Conservation (phyloP, 92 coral and sea anemone species). For the Palythoa heliodiscus region DNA sequence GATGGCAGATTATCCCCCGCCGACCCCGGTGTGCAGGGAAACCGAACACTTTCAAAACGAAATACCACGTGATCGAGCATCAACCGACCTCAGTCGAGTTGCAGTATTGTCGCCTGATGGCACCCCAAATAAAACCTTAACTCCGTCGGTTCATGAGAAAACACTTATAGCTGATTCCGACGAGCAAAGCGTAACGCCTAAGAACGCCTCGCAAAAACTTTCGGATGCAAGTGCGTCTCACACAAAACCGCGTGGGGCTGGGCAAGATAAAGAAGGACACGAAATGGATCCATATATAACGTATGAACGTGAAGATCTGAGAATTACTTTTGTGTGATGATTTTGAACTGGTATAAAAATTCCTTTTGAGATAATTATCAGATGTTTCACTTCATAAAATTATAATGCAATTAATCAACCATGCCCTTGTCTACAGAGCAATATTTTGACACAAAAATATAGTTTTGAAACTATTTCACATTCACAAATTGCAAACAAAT, state of each 20-base stretch:
- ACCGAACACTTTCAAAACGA: neutral
- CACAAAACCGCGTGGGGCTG: constrained; percentile 34
- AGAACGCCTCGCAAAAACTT: neutral
- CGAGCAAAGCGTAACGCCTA: constrained; percentile 46
- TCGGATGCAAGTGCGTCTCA: neutral
- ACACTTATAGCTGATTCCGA: constrained; percentile 67
- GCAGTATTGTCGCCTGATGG: constrained; percentile 38
- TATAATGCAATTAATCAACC: neutral
- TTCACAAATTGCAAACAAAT: neutral
- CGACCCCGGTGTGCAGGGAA: constrained; percentile 58
- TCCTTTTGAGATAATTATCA: neutral
- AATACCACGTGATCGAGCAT: neutral
- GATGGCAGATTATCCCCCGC: constrained; percentile 85
- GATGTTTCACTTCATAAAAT: neutral
- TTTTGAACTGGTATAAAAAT: neutral
- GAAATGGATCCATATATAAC: constrained; percentile 78
- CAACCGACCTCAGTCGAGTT: neutral
- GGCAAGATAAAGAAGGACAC: constrained; percentile 51
- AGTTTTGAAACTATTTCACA: constrained; percentile 6
- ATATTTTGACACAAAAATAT: constrained; percentile 21
- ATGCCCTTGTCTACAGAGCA: neutral
- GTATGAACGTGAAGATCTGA: constrained; percentile 79
- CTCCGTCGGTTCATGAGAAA: constrained; percentile 68
- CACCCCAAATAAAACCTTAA: constrained; percentile 65
- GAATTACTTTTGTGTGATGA: constrained; percentile 89